Conservation (phyloP, 2,113 vertebrate genomes). For the Phrynocephalus versicolor region DNA sequence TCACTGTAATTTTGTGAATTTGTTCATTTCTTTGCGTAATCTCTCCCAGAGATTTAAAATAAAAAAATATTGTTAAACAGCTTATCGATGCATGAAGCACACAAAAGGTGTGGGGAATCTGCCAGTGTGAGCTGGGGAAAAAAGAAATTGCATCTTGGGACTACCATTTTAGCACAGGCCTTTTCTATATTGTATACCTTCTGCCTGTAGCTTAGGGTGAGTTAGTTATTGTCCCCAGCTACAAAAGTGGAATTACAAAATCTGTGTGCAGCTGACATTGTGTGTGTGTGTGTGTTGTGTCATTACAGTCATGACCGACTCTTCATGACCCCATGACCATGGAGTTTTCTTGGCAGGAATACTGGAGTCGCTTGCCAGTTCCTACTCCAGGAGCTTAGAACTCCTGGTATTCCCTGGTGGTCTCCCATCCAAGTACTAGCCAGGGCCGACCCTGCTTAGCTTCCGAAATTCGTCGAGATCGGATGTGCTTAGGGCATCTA, state of each 20-base stretch:
- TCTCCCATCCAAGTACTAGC: too few species aligned
- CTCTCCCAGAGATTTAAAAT: background rate
- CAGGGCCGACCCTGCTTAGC: too few species aligned
- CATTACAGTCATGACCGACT: too few species aligned
- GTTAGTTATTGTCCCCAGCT: background rate
- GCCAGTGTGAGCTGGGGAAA: background rate
- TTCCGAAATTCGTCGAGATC: too few species aligned
- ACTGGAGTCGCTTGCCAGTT: too few species aligned
- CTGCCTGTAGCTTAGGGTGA: background rate
- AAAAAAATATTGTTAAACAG: background rate
- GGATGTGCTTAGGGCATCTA: too few species aligned
- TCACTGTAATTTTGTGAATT: background rate
- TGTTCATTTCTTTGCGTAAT: background rate
- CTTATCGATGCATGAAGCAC: background rate
- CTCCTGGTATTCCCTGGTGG: too few species aligned
- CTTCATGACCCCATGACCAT: too few species aligned
- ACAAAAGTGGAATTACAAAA: background rate
- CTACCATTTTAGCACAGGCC: background rate
- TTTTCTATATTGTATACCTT: background rate
- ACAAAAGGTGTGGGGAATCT: too few species aligned
- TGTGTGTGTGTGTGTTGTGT: too few species aligned
- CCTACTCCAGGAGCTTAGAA: too few species aligned
- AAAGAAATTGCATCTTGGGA: background rate
- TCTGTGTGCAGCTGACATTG: background rate
- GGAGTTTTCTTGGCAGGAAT: too few species aligned